Base-by-base conservation (phyloP, 92 coral and sea anemone genomes). In the Phenganax stokvisi region DNA sequence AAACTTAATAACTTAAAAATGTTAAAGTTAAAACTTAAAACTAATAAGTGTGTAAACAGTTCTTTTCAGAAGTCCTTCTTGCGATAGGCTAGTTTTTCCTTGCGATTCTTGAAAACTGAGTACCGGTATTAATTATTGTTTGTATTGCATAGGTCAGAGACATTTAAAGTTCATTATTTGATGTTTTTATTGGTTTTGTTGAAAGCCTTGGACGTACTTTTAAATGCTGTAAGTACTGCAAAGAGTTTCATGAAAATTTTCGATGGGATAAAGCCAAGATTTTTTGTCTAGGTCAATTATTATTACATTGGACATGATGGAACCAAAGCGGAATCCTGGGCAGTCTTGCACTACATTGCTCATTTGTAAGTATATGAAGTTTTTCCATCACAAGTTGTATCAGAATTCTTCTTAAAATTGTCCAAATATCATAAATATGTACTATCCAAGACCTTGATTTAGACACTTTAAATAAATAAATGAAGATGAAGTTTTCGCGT, bases 161-260 rank as follows among this genome's bases (percentile, higher is more conserved):
- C 97, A 0, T 94, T 88, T 89, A 94, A 94, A 75, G 98, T 94
- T 29, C 98, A 94, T 84, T 94, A 94, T 80, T 88, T 94, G 94
- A 94, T 94, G 98, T 92, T 92, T 83, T 86, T 90, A 12, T 83
- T 94, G 85, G 87, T 92, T 72, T 75, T 92, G 79, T 85, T 94
- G 66, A 94, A 94, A 76, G 80, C 97, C 51, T 67, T 94, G 89
- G 98, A 94, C 71, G 85, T 92, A 13, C 85, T 87, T 80, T 90
- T 94, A 84, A 92, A 92, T 60, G 89, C 98, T 47, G 98, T 94
- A 89, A 90, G 98, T 1, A 59, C 7, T 20, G 25, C 3, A 59
- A 59, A 7, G 80, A 3, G 10, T 69, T 73, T 44, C 57, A n/a
- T 68, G 27, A 37, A 37, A 37, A 37, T 1, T 37, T 37, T 37